phyloP scores from a whole-genome alignment of 2,113 vertebrate genomes.

The Leucopternis melanops region DNA sequence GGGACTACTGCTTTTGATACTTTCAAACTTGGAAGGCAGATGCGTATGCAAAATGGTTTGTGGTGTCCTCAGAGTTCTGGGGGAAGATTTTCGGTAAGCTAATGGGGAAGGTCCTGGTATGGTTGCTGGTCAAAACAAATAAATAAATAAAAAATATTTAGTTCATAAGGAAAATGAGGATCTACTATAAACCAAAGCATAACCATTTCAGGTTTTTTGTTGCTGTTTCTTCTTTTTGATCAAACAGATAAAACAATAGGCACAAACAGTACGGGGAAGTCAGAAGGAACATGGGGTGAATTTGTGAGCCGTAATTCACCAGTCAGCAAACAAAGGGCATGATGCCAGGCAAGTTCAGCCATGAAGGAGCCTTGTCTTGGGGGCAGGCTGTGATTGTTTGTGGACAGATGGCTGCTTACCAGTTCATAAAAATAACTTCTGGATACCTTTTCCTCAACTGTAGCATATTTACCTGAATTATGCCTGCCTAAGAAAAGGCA shows the following conservation, averaged over 20 bases:
- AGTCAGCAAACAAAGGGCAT: slow-evolving; percentile 1
- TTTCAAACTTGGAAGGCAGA: neutral
- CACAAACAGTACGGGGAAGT: neutral
- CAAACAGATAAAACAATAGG: neutral
- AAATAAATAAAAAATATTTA: neutral
- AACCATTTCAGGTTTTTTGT: neutral
- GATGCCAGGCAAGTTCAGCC: slow-evolving; percentile 7
- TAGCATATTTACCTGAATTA: neutral
- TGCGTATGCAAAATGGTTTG: neutral
- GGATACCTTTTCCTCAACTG: neutral
- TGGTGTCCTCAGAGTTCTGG: neutral
- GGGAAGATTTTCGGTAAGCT: neutral
- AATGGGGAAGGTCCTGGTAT: neutral
- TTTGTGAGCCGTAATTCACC: neutral
- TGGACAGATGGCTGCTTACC: slow-evolving; percentile 36
- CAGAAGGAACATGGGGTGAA: neutral
- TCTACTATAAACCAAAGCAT: neutral
- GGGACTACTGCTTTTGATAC: neutral
- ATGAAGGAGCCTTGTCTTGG: slow-evolving; percentile 25
- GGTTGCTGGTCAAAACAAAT: neutral
- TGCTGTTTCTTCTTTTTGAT: neutral
- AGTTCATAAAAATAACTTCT: slow-evolving; percentile 40
- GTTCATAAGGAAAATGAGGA: neutral
- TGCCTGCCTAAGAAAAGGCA: neutral
- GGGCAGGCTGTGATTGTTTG: neutral